Percentiles rank a stretch among this genome's conserved stretches.
These are phyloP conservation scores for Hippoglossus stenolepis DNA, from an alignment of 2,113 vertebrate species.

Conservation along the genomic window DNA sequence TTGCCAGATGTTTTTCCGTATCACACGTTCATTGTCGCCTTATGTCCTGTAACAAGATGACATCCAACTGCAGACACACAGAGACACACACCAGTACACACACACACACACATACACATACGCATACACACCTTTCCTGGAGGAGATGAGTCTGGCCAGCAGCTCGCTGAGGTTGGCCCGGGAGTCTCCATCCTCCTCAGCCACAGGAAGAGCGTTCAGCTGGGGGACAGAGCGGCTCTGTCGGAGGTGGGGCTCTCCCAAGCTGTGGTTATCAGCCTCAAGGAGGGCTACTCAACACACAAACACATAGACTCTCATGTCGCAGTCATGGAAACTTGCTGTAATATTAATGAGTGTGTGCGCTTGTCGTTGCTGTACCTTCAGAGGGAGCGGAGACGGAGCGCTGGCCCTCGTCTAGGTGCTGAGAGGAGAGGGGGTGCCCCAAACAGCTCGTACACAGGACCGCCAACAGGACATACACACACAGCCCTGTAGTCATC, in stretches of 20 bases:
- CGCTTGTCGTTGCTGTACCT: constrained; percentile 41
- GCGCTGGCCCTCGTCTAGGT: constrained; percentile 61
- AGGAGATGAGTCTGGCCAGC: constrained; percentile 89
- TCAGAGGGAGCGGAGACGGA: constrained; percentile 46
- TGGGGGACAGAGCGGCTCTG: constrained; percentile 78
- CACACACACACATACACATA: not conserved
- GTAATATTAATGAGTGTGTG: not conserved
- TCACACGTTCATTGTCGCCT: not conserved
- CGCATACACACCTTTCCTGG: constrained; percentile 87
- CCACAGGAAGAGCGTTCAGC: constrained; percentile 73
- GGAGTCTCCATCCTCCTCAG: constrained; percentile 80
- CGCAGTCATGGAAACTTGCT: not conserved
- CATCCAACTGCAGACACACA: not conserved
- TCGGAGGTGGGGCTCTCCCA: constrained; percentile 67
- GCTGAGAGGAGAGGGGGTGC: constrained; percentile 78
- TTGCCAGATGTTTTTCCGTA: constrained; percentile 13
- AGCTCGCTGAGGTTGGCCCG: constrained; percentile 87
- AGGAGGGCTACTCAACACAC: constrained; percentile 47
- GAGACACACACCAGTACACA: not conserved
- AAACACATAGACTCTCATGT: not conserved
- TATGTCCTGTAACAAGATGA: not conserved
- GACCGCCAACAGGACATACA: constrained; percentile 88
- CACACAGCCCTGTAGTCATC: constrained; percentile 88
- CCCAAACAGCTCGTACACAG: constrained; percentile 86
- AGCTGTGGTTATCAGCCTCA: constrained; percentile 45